Evolutionary conservation across 2,797 vertebrate genomes (phyloP).

Genomic region (Simalia tracyae): DNA sequence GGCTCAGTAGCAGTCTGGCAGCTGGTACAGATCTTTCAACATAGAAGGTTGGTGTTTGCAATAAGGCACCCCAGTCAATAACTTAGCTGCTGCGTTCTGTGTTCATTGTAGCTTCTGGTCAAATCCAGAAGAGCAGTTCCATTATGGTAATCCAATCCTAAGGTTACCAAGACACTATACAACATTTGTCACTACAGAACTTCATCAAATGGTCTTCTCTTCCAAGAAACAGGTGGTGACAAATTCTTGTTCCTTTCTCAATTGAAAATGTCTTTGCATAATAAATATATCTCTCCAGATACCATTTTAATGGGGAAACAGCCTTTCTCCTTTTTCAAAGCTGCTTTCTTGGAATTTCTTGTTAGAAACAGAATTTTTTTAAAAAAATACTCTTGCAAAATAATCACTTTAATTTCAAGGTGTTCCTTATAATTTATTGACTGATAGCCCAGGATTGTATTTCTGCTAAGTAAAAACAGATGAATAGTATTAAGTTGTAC

Average conservation of each 20-base stretch:
- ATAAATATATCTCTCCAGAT: neutral
- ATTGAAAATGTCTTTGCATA: neutral
- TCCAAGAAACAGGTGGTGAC: neutral
- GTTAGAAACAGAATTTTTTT: neutral
- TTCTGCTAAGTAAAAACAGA: slow-evolving; percentile 29
- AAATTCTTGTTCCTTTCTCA: neutral
- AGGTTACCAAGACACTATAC: no score
- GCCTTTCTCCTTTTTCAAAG: neutral
- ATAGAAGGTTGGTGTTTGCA: no score
- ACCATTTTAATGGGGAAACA: neutral
- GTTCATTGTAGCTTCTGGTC: no score
- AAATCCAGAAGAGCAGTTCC: no score
- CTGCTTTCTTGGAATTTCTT: neutral
- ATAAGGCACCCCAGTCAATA: no score
- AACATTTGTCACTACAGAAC: neutral
- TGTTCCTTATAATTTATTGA: slow-evolving; percentile 29
- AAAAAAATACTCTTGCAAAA: slow-evolving; percentile 33
- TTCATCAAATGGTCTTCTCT: neutral
- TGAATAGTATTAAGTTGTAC: neutral
- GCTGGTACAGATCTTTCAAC: no score
- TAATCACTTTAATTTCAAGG: slow-evolving; percentile 24
- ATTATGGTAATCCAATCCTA: no score
- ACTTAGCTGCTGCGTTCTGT: no score
- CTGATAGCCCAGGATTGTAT: neutral
- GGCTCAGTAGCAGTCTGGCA: no score